Percentiles rank a stretch among this genome's conserved stretches.
Evolutionary conservation across 2,888 invertebrate genomes (phyloP).

Genomic region (Coleophora flavipennella): DNA sequence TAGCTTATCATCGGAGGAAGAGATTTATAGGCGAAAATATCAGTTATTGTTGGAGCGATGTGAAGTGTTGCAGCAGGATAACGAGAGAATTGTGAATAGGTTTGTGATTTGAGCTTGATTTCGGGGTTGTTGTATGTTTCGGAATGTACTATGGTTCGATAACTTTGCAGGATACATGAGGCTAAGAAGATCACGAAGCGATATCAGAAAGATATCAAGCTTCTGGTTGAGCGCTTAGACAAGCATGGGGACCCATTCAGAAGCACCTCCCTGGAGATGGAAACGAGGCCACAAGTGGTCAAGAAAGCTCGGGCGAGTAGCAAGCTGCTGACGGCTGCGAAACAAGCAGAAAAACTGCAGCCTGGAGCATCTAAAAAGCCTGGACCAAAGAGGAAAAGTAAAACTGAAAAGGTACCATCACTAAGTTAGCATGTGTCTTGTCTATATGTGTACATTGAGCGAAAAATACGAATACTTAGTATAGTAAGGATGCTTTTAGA

Average conservation of each 20-base stretch:
- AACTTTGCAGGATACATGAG: slow-evolving; percentile 75
- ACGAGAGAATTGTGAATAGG: slow-evolving; percentile 81
- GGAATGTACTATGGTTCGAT: slow-evolving; percentile 18
- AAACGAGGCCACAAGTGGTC: slow-evolving; percentile 47
- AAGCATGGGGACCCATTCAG: slow-evolving; percentile 80
- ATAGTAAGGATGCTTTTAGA: too few relatives aligned
- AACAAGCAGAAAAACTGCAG: slow-evolving; percentile 48
- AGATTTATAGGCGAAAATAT: slow-evolving; percentile 82
- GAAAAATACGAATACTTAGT: too few relatives aligned
- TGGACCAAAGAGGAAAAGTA: slow-evolving; percentile 72
- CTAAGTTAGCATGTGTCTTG: neutral
- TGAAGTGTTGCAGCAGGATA: slow-evolving; percentile 83
- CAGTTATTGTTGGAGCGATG: slow-evolving; percentile 81
- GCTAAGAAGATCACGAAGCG: slow-evolving; percentile 79
- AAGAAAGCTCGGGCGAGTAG: slow-evolving; percentile 30
- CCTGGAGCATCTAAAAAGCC: slow-evolving; percentile 45
- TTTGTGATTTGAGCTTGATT: slow-evolving; percentile 35
- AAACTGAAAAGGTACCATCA: slow-evolving; percentile 67
- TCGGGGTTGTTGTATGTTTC: slow-evolving; percentile 16
- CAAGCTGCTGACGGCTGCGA: slow-evolving; percentile 35
- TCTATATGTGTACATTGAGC: too few relatives aligned
- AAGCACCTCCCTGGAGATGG: slow-evolving; percentile 73
- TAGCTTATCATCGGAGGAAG: slow-evolving; percentile 73
- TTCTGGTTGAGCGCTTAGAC: slow-evolving; percentile 78
- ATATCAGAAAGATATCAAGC: slow-evolving; percentile 78